Evolutionary conservation across 1,140 invertebrate species (phyloP), one percentile per base, ranked within the genome.

Genomic region (Cheumatopsyche charites): DNA sequence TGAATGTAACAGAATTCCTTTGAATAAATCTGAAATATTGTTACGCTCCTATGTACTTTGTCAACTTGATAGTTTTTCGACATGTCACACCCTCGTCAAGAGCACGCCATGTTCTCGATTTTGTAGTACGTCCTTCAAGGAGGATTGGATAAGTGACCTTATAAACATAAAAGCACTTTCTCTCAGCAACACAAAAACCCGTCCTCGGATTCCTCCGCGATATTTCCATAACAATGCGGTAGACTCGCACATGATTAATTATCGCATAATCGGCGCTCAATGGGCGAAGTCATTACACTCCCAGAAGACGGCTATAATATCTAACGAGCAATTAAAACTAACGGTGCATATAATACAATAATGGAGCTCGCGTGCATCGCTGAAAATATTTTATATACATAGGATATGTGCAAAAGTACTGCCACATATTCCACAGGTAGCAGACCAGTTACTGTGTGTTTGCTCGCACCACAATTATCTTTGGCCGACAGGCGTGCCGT

Each of bases 391-490:
- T 36, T 36, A 9, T 36, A 4, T 9, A 36, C 29, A 36, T 36
- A 36, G 29, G 29, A 36, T 3, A 9, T 9, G 3, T 36, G 29
- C 29, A 36, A 36, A 36, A 36, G 29, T 36, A 9, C 29, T 23
- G 21, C 21, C 55, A 25, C 21, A 23, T 58, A 58, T 13, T 63
- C 70, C 70, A 72, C 70, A 72, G 70, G 70, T 72, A 58, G 49
- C 19, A 19, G 55, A 3, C 29, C 29, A 42, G 62, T 25, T 21
- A 12, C 25, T 26, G 63, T 45, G 36, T 66, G 23, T 58, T 72
- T 72, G 17, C 42, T 49, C 62, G 52, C 25, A 65, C 62, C 47
- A 55, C 36, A 52, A 72, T 72, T 66, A 72, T 72, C 70, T 72
- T 42, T 11, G 15, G 21, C 43, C 47, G 62, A 71, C 43, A 71